Conservation (phyloP, 2,797 vertebrate genomes). For the Myioborus miniatus region DNA sequence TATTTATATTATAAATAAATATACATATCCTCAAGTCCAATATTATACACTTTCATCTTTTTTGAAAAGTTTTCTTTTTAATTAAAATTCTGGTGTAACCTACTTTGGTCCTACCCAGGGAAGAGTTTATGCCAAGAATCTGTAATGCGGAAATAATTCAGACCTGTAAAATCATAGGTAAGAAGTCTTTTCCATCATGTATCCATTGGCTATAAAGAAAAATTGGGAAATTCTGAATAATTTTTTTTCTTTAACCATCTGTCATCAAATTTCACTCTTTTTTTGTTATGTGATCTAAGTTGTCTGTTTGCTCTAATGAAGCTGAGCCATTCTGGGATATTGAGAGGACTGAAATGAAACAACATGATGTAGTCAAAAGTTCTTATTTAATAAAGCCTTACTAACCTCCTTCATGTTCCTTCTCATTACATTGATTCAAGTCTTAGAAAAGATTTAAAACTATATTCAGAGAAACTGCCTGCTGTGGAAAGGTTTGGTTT, state of each 20-base stretch:
- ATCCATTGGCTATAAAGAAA: neutral
- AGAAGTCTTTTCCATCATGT: neutral
- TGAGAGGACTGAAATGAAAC: neutral
- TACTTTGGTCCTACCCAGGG: neutral
- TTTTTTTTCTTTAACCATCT: neutral
- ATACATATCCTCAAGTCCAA: neutral
- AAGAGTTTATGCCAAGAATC: neutral
- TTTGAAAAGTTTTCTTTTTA: neutral
- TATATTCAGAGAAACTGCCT: neutral
- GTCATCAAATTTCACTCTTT: neutral
- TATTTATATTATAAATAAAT: neutral
- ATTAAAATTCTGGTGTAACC: neutral
- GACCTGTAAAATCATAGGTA: neutral
- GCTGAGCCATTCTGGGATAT: neutral
- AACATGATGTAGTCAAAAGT: neutral
- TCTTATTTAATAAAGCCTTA: conserved; percentile 33
- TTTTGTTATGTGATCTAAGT: neutral
- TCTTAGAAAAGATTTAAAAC: neutral
- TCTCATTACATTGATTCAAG: conserved; percentile 12
- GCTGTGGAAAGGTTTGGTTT: neutral
- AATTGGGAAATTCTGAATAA: neutral
- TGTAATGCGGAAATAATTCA: neutral
- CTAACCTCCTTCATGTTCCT: neutral
- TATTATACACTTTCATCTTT: neutral
- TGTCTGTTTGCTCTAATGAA: neutral